Conservation (phyloP, 2,797 vertebrate genomes). For the Halcyon leucocephala region DNA sequence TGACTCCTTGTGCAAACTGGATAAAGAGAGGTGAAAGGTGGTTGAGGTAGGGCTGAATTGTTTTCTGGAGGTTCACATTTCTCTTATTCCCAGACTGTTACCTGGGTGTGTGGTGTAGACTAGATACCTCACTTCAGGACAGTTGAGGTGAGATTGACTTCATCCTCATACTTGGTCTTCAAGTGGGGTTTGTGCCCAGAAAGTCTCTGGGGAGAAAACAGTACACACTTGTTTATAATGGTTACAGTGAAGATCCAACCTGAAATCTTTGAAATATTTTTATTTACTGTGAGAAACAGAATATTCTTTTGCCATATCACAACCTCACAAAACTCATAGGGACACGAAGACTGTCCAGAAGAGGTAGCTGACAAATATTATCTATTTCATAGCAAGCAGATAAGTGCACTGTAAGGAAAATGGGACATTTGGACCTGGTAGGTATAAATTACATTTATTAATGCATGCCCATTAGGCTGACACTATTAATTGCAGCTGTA, state of each 20-base stretch:
- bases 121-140: background rate
- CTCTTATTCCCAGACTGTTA: background rate
- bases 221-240: background rate
- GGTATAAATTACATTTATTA: background rate
- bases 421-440: background rate
- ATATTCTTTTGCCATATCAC: background rate
- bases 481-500: background rate
- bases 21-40: background rate
- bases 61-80: background rate
- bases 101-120: rapidly evolving
- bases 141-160: background rate
- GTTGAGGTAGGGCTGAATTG: background rate
- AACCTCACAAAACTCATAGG: background rate
- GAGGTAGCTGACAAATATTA: background rate
- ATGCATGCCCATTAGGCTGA: background rate
- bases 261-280: background rate
- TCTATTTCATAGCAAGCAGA: background rate
- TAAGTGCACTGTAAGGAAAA: background rate
- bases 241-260: background rate
- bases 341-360: background rate
- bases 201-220: background rate
- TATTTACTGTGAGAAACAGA: background rate
- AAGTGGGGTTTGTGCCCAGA: background rate
- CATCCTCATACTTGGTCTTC: background rate
- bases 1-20: background rate